Evolutionary conservation across 2,113 vertebrate genomes (phyloP).

Genomic region (Datnioides undecimradiatus): DNA sequence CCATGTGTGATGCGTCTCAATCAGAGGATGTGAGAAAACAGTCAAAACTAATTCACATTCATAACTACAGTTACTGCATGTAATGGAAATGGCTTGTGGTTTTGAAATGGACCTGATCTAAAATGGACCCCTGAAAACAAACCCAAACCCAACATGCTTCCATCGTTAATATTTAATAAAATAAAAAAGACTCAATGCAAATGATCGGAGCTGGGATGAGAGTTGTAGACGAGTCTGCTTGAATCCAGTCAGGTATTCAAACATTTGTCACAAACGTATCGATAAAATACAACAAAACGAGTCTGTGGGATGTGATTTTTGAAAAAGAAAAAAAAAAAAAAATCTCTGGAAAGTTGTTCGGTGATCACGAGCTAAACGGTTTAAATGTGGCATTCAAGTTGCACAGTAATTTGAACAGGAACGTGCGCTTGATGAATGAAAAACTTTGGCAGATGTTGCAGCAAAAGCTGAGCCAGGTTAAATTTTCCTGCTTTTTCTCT

Average conservation of each 20-base stretch:
- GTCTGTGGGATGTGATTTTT: no score
- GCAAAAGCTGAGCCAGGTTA: not conserved
- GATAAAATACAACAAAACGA: no score
- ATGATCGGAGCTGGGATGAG: not conserved
- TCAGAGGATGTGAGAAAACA: no score
- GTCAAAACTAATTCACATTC: not conserved
- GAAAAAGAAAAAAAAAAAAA: no score
- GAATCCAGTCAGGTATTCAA: not conserved
- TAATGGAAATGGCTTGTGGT: not conserved
- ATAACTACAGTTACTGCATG: not conserved
- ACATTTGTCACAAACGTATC: not conserved
- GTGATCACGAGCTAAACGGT: not conserved
- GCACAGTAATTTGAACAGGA: not conserved
- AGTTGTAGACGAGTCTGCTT: not conserved
- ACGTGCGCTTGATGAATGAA: not conserved
- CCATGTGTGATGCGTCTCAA: no score
- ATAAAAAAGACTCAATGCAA: not conserved
- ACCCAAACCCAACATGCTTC: not conserved
- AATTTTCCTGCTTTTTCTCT: not conserved
- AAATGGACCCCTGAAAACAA: not conserved
- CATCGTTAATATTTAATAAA: not conserved
- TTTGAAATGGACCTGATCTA: not conserved
- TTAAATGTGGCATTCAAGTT: not conserved
- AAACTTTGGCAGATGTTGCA: not conserved
- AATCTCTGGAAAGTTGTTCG: not conserved